Percentiles rank a stretch among this genome's conserved stretches.
phyloP scores from a whole-genome alignment of 2,888 invertebrate species.

The Lasioglossum figueresi region DNA sequence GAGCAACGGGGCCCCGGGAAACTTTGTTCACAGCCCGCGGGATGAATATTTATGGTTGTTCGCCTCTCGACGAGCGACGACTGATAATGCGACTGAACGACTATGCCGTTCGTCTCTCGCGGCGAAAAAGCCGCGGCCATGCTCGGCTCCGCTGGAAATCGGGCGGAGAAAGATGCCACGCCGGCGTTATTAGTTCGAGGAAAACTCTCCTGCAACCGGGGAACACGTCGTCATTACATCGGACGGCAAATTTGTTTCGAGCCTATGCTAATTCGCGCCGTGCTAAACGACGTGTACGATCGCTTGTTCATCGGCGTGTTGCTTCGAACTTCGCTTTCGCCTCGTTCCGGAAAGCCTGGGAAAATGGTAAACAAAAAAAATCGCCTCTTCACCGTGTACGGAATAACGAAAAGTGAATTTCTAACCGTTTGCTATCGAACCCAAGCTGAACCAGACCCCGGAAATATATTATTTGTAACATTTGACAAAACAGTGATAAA shows the following conservation, averaged over 20 bases:
- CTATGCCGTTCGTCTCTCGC: neutral
- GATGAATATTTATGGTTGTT: conserved; percentile 40
- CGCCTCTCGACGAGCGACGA: neutral
- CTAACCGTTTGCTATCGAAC: neutral
- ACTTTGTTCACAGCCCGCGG: conserved; percentile 1
- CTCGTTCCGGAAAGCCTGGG: neutral
- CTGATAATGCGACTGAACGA: too few relatives aligned
- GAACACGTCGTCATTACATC: neutral
- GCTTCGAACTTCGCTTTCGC: neutral
- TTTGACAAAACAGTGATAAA: neutral
- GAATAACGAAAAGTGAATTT: neutral
- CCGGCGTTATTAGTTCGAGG: conserved; percentile 9
- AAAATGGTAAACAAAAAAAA: neutral
- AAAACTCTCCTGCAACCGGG: neutral
- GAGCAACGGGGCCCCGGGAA: neutral
- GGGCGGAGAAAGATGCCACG: conserved; percentile 12
- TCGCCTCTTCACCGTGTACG: neutral
- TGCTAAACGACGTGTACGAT: conserved; percentile 16
- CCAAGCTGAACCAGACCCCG: neutral
- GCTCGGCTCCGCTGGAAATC: neutral
- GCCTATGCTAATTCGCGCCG: neutral
- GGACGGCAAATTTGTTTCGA: conserved; percentile 1
- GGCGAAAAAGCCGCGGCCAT: conserved; percentile 7
- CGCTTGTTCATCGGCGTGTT: conserved; percentile 26
- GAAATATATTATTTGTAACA: neutral